These are phyloP conservation scores for Eulithis prunata DNA, from an alignment of 2,888 invertebrate genomes.

Conservation along the genomic window DNA sequence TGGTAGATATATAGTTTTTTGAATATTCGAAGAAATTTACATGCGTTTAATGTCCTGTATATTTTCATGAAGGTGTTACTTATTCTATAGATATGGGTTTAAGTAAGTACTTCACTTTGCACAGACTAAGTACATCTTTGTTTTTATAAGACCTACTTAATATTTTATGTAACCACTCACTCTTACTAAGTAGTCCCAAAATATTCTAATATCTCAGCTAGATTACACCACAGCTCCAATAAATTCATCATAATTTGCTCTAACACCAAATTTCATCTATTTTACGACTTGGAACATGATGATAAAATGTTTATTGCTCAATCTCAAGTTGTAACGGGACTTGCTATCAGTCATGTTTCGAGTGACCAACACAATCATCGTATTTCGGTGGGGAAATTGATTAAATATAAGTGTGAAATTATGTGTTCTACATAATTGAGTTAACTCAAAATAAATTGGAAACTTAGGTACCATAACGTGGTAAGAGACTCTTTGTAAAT, in stretches of 20 bases:
- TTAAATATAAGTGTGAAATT: constrained; percentile 14
- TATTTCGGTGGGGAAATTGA: constrained; percentile 19
- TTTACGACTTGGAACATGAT: constrained; percentile 19
- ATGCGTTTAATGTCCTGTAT: not conserved
- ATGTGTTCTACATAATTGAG: constrained; percentile 21
- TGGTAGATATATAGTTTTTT: constrained; percentile 28
- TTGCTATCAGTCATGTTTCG: constrained; percentile 28
- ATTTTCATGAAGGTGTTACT: not conserved
- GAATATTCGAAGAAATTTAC: constrained; percentile 24
- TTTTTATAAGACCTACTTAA: too few relatives aligned
- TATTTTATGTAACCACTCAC: too few relatives aligned
- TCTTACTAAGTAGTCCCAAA: too few relatives aligned
- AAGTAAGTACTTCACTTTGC: not conserved
- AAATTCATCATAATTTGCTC: constrained; percentile 7
- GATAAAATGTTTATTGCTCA: constrained; percentile 23
- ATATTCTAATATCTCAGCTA: too few relatives aligned
- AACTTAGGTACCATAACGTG: too few relatives aligned
- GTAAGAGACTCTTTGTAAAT: constrained; percentile 13
- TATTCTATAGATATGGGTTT: not conserved
- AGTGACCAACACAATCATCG: constrained; percentile 15
- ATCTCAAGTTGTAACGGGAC: constrained; percentile 24
- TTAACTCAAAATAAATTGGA: too few relatives aligned
- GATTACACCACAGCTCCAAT: constrained; percentile 1
- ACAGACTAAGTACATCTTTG: too few relatives aligned
- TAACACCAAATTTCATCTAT: constrained; percentile 16